Evolutionary conservation across 92 coral and sea anemone species (phyloP).

Genomic region (Diadumene lineata): DNA sequence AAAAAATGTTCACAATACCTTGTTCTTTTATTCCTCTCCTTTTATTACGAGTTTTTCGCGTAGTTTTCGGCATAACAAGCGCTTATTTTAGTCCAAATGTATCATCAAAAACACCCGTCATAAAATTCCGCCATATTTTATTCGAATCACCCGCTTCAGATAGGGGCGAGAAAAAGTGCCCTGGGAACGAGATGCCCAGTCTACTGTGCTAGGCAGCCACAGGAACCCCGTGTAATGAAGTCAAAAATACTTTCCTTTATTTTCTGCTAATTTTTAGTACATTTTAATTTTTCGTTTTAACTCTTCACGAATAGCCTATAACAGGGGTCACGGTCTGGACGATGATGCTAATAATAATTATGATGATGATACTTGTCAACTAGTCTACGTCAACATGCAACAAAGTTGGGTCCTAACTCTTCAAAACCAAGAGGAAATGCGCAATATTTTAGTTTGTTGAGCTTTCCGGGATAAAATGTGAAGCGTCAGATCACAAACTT

Average conservation of each 20-base stretch:
- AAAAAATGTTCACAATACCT: constrained; percentile 13
- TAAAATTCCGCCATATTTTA: constrained; percentile 24
- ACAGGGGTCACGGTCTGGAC: too few relatives aligned
- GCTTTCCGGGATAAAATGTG: background rate
- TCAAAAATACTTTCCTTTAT: background rate
- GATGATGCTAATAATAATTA: too few relatives aligned
- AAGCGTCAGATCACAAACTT: too few relatives aligned
- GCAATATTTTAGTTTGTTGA: background rate
- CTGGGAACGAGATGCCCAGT: too few relatives aligned
- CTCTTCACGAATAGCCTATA: too few relatives aligned
- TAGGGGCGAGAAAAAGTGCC: too few relatives aligned
- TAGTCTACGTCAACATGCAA: too few relatives aligned
- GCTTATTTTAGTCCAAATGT: background rate
- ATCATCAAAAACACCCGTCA: background rate
- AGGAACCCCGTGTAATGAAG: constrained; percentile 6
- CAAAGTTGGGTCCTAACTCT: too few relatives aligned
- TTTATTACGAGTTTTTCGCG: constrained; percentile 24
- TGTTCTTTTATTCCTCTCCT: constrained; percentile 12
- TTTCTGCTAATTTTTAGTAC: background rate
- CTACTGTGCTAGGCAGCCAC: constrained; percentile 5
- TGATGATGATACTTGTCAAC: too few relatives aligned
- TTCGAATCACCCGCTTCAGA: constrained; percentile 45
- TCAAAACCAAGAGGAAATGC: background rate
- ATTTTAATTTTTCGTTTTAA: too few relatives aligned
- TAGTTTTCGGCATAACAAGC: constrained; percentile 27